Evolutionary conservation across 2,113 vertebrate species (phyloP).

Genomic region (Diadophis punctatus): DNA sequence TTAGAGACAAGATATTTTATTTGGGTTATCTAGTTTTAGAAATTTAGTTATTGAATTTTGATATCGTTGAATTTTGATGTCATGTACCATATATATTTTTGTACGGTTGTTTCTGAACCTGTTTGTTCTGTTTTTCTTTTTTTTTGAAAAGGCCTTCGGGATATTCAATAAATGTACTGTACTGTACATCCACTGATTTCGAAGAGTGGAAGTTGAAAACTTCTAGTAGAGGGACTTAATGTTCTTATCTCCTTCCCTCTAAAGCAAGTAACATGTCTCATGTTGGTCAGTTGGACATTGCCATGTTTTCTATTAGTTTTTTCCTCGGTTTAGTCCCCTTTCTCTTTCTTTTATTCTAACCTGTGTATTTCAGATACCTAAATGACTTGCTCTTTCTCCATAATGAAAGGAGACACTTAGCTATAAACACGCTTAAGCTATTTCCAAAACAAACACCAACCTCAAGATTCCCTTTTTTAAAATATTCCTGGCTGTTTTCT

Average conservation of each 20-base stretch:
- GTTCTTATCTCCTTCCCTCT: neutral
- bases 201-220: neutral
- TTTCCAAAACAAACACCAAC: neutral
- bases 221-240: neutral
- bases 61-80: too few species aligned
- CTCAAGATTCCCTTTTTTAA: neutral
- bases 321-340: neutral
- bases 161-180: too few species aligned
- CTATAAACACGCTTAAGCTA: neutral
- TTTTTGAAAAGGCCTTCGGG: too few species aligned
- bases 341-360: neutral
- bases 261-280: neutral
- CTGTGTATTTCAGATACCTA: neutral
- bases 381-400: neutral
- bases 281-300: neutral
- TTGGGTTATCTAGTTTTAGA: too few species aligned
- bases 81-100: too few species aligned
- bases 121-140: too few species aligned
- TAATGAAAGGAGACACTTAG: neutral
- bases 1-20: too few species aligned
- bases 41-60: too few species aligned
- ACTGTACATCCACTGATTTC: too few species aligned
- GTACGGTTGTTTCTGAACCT: too few species aligned
- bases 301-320: neutral
- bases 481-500: neutral